Conservation (phyloP, 2,797 vertebrate genomes). For the Melanotaenia trifasciata region DNA sequence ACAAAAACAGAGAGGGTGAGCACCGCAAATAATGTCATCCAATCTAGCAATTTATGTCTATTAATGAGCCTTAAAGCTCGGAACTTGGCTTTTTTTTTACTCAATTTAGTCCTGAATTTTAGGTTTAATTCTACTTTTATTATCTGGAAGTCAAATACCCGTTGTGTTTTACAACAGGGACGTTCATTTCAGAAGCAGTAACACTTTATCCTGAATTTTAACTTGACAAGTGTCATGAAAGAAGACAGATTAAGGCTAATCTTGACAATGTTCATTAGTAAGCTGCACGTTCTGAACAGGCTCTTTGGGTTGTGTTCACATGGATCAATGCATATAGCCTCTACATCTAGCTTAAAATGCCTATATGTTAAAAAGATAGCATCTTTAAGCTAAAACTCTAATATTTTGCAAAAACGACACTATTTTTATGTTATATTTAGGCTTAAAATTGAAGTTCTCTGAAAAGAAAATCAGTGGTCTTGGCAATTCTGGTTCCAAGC, state of each 20-base stretch:
- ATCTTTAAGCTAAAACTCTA: background rate
- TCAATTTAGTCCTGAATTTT: background rate
- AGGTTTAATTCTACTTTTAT: background rate
- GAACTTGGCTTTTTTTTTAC: background rate
- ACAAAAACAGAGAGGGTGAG: background rate
- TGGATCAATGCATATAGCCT: background rate
- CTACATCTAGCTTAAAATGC: background rate
- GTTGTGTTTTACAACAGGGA: background rate
- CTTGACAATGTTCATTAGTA: slow-evolving; percentile 2
- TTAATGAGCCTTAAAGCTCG: slow-evolving; percentile 15
- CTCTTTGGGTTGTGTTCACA: background rate
- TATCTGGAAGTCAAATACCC: background rate
- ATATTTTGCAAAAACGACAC: too few species aligned
- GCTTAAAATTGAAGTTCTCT: background rate
- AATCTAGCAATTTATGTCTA: slow-evolving; percentile 12
- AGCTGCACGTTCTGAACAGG: background rate
- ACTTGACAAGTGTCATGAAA: background rate
- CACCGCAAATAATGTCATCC: slow-evolving; percentile 1
- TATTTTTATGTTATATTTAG: background rate
- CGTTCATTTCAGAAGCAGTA: background rate
- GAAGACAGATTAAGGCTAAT: slow-evolving; percentile 11
- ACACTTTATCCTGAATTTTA: background rate
- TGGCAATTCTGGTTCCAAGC: too few species aligned
- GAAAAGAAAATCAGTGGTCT: too few species aligned
- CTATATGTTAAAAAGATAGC: background rate